Percentiles rank a stretch among this genome's conserved stretches.
These are phyloP conservation scores for Enteromius viviparus DNA, from an alignment of 2,797 vertebrate genomes.

Conservation along the genomic window DNA sequence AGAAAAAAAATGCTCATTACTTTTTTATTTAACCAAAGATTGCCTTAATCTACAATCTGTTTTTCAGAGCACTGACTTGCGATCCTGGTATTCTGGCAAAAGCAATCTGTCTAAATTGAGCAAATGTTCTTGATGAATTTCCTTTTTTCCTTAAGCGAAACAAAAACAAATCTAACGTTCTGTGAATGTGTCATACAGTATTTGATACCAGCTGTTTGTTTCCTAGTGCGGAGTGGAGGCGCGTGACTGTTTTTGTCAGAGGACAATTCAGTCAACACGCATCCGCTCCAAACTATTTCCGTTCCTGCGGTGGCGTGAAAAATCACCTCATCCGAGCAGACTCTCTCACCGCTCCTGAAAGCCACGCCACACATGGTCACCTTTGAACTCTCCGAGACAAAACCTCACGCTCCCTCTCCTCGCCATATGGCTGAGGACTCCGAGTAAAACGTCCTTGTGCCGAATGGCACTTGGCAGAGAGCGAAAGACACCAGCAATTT, in stretches of 20 bases:
- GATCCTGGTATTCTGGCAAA: background rate
- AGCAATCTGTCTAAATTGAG: background rate
- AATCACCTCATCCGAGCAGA: slow-evolving; percentile 50
- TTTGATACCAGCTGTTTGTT: background rate
- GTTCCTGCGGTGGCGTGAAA: slow-evolving; percentile 43
- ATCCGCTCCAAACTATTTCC: slow-evolving; percentile 32
- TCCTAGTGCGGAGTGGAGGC: background rate
- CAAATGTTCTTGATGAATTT: background rate
- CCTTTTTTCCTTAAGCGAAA: background rate
- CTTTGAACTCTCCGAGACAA: slow-evolving; percentile 66
- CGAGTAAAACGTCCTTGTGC: slow-evolving; percentile 68
- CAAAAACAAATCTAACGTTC: background rate
- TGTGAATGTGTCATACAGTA: background rate
- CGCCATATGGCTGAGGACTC: slow-evolving; percentile 61
- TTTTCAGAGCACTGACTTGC: background rate
- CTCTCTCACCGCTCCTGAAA: slow-evolving; percentile 46
- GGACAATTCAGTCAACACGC: slow-evolving; percentile 23
- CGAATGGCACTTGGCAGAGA: slow-evolving; percentile 78
- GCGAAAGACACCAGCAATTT: slow-evolving; percentile 98
- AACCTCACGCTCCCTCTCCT: slow-evolving; percentile 57
- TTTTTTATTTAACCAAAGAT: background rate
- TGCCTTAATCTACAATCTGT: slow-evolving; percentile 4
- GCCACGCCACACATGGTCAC: slow-evolving; percentile 64
- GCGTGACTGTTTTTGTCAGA: background rate
- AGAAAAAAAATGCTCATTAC: background rate